phyloP scores from a whole-genome alignment of 2,113 vertebrate species.

The Lophius piscatorius region DNA sequence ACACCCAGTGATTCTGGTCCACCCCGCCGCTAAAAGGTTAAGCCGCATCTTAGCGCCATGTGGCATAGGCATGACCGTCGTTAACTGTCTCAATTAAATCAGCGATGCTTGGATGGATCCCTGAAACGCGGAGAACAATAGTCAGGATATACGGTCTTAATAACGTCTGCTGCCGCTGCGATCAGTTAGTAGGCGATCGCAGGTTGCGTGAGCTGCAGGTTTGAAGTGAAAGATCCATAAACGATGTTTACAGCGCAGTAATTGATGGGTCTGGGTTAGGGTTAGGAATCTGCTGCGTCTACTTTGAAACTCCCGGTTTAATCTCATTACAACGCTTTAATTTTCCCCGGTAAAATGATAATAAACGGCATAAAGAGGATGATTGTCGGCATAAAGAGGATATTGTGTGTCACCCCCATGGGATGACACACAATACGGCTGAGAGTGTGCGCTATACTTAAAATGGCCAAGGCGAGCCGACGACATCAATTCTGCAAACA shows the following conservation, averaged over 20 bases:
- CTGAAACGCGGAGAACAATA: constrained; percentile 13
- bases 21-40: not conserved
- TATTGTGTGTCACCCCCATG: too few species aligned
- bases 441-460: too few species aligned
- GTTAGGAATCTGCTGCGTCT: too few species aligned
- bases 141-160: constrained; percentile 34
- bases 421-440: too few species aligned
- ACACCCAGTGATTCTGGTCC: not conserved
- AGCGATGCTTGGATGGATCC: constrained; percentile 16
- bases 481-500: constrained; percentile 11
- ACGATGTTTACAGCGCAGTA: too few species aligned
- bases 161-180: constrained; percentile 34
- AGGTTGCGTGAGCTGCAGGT: not conserved
- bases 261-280: too few species aligned
- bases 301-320: too few species aligned
- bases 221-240: constrained; percentile 14
- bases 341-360: too few species aligned
- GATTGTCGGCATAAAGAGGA: not conserved
- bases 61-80: not conserved
- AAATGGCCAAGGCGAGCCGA: too few species aligned
- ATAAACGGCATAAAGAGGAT: too few species aligned
- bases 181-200: constrained; percentile 31
- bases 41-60: constrained; percentile 1
- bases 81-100: constrained; percentile 11
- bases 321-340: too few species aligned